Evolutionary conservation across 2,888 invertebrate species (phyloP).

Genomic region (Dolichopus griseipennis): DNA sequence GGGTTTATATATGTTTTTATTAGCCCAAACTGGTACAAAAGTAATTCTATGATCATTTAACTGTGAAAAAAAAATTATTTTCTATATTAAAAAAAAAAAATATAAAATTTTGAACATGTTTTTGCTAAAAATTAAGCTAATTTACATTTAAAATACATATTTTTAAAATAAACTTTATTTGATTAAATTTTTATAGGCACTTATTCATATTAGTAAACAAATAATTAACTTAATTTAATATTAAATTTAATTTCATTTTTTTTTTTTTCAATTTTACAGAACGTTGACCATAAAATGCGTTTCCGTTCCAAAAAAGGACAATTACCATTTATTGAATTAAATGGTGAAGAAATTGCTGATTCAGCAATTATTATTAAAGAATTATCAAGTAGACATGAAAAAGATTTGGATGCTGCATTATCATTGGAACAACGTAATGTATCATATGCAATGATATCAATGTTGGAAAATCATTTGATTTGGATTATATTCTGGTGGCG

Average conservation of each 20-base stretch:
- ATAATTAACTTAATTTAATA: too few relatives aligned
- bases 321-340: slow-evolving; percentile 88
- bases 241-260: background rate
- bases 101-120: too few relatives aligned
- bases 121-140: too few relatives aligned
- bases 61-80: too few relatives aligned
- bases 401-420: slow-evolving; percentile 74
- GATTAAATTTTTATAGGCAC: too few relatives aligned
- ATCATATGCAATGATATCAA: slow-evolving; percentile 84
- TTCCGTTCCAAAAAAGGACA: slow-evolving; percentile 91
- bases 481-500: slow-evolving; percentile 92
- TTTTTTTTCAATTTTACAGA: slow-evolving; percentile 53
- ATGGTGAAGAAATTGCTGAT: slow-evolving; percentile 90
- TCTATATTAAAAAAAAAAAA: too few relatives aligned
- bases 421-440: slow-evolving; percentile 78
- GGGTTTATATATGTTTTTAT: too few relatives aligned
- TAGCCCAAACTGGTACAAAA: too few relatives aligned
- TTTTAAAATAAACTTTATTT: too few relatives aligned
- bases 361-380: slow-evolving; percentile 85
- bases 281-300: slow-evolving; percentile 89
- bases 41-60: too few relatives aligned
- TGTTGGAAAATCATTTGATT: slow-evolving; percentile 88
- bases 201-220: too few relatives aligned
- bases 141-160: too few relatives aligned
- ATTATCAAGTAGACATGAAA: slow-evolving; percentile 69